Conservation (phyloP, 2,113 vertebrate species). For the Coptodon bakossiorum region DNA sequence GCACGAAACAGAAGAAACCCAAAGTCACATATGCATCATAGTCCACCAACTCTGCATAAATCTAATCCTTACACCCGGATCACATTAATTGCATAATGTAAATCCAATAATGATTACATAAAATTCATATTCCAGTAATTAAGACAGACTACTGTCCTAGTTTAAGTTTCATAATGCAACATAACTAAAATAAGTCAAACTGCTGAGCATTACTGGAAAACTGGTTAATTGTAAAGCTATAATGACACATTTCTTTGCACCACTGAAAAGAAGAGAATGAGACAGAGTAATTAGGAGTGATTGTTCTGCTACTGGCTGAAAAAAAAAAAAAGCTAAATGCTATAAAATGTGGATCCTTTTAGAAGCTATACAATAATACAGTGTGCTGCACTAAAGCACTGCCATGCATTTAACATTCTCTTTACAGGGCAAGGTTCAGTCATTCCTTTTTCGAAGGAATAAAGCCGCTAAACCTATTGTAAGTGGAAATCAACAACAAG, state of each 20-base stretch:
- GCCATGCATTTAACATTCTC: neutral
- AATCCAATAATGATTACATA: neutral
- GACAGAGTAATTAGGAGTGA: neutral
- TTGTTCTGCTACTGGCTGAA: neutral
- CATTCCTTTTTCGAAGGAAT: neutral
- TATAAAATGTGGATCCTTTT: neutral
- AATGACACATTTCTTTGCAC: neutral
- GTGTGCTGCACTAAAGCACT: neutral
- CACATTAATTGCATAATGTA: neutral
- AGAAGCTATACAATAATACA: neutral
- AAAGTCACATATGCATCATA: neutral
- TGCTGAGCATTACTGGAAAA: neutral
- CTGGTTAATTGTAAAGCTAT: neutral
- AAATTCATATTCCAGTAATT: neutral
- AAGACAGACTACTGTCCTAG: neutral
- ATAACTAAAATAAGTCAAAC: neutral
- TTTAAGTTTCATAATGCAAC: neutral
- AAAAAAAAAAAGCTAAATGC: neutral
- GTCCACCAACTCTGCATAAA: neutral
- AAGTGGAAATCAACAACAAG: slow-evolving; percentile 5
- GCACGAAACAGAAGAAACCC: neutral
- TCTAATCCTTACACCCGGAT: neutral
- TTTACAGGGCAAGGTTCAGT: neutral
- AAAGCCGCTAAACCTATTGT: neutral
- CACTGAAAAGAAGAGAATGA: neutral